Evolutionary conservation across 37 sponge, comb jelly and placozoan species (phyloP).

Genomic region (Geodia barretti): DNA sequence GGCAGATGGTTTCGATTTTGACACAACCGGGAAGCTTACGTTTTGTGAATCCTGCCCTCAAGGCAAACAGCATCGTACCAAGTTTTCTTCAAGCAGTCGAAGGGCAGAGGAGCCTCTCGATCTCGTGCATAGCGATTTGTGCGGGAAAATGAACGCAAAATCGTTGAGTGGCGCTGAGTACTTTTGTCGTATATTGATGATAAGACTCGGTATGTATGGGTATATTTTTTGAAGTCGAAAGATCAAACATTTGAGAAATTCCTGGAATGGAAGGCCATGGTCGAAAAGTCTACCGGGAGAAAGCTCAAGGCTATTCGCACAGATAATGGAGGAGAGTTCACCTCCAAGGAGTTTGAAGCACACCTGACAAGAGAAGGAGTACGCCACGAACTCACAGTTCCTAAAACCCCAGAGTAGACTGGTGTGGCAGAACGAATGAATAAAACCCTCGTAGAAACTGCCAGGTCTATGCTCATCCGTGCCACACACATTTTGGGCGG

Average conservation of each 20-base stretch:
- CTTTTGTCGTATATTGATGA: constrained; percentile 61
- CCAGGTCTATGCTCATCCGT: constrained; percentile 62
- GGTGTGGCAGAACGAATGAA: constrained; percentile 65
- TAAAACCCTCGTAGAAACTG: constrained; percentile 63
- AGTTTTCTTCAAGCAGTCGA: constrained; percentile 24
- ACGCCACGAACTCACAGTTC: constrained; percentile 54
- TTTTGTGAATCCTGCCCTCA: constrained; percentile 65
- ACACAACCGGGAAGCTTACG: constrained; percentile 12
- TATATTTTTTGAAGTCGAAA: constrained; percentile 53
- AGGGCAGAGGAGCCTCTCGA: constrained; percentile 35
- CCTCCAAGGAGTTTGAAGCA: constrained; percentile 44
- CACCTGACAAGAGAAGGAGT: constrained; percentile 56
- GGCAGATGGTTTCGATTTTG: constrained; percentile 47
- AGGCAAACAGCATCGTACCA: constrained; percentile 53
- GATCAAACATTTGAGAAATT: constrained; percentile 49
- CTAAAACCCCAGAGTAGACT: constrained; percentile 72
- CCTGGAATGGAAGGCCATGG: constrained; percentile 68
- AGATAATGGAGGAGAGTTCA: constrained; percentile 62
- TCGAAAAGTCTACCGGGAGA: constrained; percentile 33
- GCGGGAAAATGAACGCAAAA: constrained; percentile 47
- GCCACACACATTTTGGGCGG: constrained; percentile 74
- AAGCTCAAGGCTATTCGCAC: constrained; percentile 53
- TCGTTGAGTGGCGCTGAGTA: constrained; percentile 66
- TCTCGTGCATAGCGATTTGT: constrained; percentile 55
- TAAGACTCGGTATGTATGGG: constrained; percentile 62